A percentile compares a stretch with the other conserved stretches of the same genome.
Conservation (phyloP, 2,797 vertebrate species). For the Petrocephalus sullivani region DNA sequence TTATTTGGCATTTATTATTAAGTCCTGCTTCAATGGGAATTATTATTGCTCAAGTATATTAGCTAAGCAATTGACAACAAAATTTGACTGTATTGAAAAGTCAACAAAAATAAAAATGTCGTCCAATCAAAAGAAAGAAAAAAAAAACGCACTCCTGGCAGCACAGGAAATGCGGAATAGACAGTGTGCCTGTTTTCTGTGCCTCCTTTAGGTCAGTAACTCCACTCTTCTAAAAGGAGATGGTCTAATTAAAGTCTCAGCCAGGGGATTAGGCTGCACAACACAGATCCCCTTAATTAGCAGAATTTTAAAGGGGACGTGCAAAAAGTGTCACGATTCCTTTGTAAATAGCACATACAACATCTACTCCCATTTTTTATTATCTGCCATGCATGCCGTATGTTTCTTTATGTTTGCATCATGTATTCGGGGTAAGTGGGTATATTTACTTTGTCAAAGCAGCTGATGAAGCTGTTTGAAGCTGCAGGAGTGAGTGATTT, state of each 20-base stretch:
- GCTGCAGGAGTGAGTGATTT: neutral
- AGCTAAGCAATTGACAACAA: neutral
- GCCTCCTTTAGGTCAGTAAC: constrained; percentile 13
- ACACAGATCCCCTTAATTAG: constrained; percentile 19
- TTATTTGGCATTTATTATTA: neutral
- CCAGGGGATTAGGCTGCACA: constrained; percentile 18
- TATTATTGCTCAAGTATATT: neutral
- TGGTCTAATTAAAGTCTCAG: constrained; percentile 25
- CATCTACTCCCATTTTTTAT: neutral
- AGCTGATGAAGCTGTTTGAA: neutral
- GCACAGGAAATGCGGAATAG: neutral
- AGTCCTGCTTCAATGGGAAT: neutral
- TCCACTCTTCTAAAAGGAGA: constrained; percentile 15
- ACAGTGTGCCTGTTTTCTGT: neutral
- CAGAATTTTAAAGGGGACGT: constrained; percentile 13
- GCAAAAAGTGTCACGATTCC: neutral
- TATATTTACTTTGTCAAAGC: neutral
- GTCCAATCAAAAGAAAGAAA: neutral
- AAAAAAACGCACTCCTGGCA: neutral
- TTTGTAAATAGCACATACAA: neutral
- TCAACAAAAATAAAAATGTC: neutral
- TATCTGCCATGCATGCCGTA: neutral
- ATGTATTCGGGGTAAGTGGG: neutral
- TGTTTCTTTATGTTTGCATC: neutral
- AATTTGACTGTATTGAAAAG: neutral